Evolutionary conservation across 2,113 vertebrate genomes (phyloP), one percentile per base, ranked within the genome.

Genomic region (Xenopus tropicalis): DNA sequence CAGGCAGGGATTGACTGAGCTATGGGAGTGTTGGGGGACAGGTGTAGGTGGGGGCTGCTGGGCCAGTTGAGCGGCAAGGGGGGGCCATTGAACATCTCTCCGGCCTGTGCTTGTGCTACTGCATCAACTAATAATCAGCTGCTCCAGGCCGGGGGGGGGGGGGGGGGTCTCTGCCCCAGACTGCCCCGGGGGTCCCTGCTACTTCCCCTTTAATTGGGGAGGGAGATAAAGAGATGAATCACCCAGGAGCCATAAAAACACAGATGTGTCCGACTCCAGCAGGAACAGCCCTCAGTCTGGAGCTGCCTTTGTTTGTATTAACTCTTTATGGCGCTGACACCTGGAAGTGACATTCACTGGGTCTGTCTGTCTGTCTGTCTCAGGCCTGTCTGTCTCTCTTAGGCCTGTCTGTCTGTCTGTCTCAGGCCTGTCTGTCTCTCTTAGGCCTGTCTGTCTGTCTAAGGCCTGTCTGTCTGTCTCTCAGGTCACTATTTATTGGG

Each of bases 191-290:
- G 24, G 61, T 63, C 61, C 19, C 25, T 11, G 3, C 25, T 43
- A 25, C 14, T 37, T 37, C 61, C 17, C 7, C 61, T 63, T 23
- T 5, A 9, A 66, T 24, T 68, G 11, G 20, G 0, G 37, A 42
- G 25, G 69, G 44, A 64, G 70, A 64, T 72, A 72, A 64, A 72
- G 59, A 72, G 70, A 72, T 72, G 70, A 72, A 72, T 52, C 59
- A 24, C 20, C 51, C 44, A 54, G 61, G 62, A 20, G 20, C 70
- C 70, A 64, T 72, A 72, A 72, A 72, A 72, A 23, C 43, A 29
- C 70, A 72, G 70, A 72, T 72, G 70, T 72, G 63, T 29, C 46
- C 59, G 52, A 22, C 52, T 16, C 42, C 43, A 56, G 56, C 56
- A 14, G n/a, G 52, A 42, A 22, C 68, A 46, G 37, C 69, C 69